Evolutionary conservation across 2,797 vertebrate species (phyloP).

Genomic region (Danio tinwini): DNA sequence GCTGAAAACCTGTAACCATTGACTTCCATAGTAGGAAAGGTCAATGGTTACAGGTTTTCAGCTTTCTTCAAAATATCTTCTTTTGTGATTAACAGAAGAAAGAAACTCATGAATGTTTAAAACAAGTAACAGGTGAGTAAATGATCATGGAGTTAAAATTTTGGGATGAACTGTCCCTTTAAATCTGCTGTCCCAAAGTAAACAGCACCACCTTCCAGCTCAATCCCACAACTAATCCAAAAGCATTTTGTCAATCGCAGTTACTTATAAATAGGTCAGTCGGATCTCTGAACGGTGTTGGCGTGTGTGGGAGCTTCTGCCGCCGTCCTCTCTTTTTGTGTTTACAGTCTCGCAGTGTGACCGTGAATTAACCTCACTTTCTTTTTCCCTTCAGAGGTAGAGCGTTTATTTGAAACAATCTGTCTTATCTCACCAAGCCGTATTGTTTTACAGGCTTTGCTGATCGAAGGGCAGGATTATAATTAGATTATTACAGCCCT

Average conservation of each 20-base stretch:
- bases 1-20: too few species aligned
- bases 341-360: constrained; percentile 36
- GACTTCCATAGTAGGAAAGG: too few species aligned
- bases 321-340: constrained; percentile 17
- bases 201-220: background rate
- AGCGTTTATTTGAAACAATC: constrained; percentile 22
- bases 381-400: constrained; percentile 12
- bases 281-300: background rate
- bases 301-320: constrained; percentile 28
- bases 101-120: too few species aligned
- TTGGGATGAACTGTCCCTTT: too few species aligned
- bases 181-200: constrained; percentile 21
- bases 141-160: too few species aligned
- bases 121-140: too few species aligned
- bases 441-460: constrained; percentile 5
- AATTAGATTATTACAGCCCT: background rate
- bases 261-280: constrained; percentile 49
- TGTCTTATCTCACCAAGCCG: background rate
- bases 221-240: constrained; percentile 17
- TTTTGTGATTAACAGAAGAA: too few species aligned
- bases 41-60: too few species aligned
- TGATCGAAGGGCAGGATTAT: constrained; percentile 16
- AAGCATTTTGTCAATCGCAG: background rate
- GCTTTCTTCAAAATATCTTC: too few species aligned
- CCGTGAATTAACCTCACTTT: constrained; percentile 37